These are phyloP conservation scores for Vanessa atalanta DNA, from an alignment of 1,140 invertebrate species.

Conservation along the genomic window DNA sequence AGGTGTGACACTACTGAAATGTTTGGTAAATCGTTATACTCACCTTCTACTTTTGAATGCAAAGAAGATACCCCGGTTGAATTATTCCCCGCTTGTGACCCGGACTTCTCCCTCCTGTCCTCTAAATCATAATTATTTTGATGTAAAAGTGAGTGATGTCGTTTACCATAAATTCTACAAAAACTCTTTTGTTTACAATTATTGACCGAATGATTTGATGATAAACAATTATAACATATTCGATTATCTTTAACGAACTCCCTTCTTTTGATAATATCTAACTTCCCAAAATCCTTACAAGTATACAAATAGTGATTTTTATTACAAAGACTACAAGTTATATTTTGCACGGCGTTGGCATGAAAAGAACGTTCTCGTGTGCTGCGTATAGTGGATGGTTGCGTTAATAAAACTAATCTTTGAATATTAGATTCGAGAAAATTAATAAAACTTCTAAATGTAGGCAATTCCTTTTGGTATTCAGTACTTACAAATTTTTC, in stretches of 20 bases:
- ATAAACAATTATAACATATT: constrained; percentile 30
- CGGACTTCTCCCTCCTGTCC: no score
- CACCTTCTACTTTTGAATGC: no score
- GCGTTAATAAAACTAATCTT: constrained; percentile 4
- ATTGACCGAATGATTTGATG: constrained; percentile 18
- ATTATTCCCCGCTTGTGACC: no score
- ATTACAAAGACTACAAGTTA: constrained; percentile 16
- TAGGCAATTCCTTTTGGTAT: background rate
- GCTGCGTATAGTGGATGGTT: constrained; percentile 14
- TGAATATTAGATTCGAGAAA: background rate
- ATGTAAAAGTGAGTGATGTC: background rate
- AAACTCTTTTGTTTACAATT: constrained; percentile 28
- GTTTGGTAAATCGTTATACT: no score
- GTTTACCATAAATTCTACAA: constrained; percentile 25
- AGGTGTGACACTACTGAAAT: no score
- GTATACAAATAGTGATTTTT: constrained; percentile 27
- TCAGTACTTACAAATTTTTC: background rate
- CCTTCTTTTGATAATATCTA: constrained; percentile 13
- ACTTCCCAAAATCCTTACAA: constrained; percentile 17
- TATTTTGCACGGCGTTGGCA: constrained; percentile 10
- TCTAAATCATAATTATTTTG: no score
- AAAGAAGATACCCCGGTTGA: no score
- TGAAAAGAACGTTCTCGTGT: constrained; percentile 29
- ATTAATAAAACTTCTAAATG: background rate
- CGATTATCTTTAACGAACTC: constrained; percentile 22